These are phyloP conservation scores for Cettia cetti DNA, from an alignment of 2,113 vertebrate species.

Conservation along the genomic window DNA sequence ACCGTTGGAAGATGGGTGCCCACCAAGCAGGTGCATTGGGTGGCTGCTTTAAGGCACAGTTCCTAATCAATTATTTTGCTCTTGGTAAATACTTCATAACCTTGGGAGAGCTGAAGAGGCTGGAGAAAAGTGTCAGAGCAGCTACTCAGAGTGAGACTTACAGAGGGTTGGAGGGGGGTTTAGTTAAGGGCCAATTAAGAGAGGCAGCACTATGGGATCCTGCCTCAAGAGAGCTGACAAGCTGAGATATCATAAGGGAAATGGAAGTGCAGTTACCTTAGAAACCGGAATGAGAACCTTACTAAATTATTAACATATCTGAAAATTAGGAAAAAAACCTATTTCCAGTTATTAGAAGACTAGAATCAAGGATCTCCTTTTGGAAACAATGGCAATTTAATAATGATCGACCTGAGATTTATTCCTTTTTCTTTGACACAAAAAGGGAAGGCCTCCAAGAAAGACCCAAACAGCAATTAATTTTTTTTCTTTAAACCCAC, in stretches of 20 bases:
- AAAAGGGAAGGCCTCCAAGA: conserved; percentile 79
- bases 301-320: conserved; percentile 78
- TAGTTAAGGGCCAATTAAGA: neutral
- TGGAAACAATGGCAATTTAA: conserved; percentile 77
- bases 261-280: neutral
- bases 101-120: neutral
- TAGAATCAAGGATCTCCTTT: conserved; percentile 79
- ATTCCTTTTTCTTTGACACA: conserved; percentile 79
- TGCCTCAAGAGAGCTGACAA: neutral
- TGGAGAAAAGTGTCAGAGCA: neutral
- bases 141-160: neutral
- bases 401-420: conserved; percentile 74
- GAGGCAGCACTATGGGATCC: neutral
- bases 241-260: neutral
- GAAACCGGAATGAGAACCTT: conserved; percentile 67
- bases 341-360: conserved; percentile 82
- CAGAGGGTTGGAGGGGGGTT: neutral
- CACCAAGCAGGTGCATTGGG: neutral
- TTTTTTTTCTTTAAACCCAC: neutral
- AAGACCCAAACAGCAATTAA: conserved; percentile 45
- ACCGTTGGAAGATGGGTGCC: neutral
- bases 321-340: conserved; percentile 83
- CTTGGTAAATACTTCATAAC: neutral
- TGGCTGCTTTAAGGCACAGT: neutral
- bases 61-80: neutral